Evolutionary conservation across 2,888 invertebrate genomes (phyloP).

Genomic region (Megaustenia siamemsis): DNA sequence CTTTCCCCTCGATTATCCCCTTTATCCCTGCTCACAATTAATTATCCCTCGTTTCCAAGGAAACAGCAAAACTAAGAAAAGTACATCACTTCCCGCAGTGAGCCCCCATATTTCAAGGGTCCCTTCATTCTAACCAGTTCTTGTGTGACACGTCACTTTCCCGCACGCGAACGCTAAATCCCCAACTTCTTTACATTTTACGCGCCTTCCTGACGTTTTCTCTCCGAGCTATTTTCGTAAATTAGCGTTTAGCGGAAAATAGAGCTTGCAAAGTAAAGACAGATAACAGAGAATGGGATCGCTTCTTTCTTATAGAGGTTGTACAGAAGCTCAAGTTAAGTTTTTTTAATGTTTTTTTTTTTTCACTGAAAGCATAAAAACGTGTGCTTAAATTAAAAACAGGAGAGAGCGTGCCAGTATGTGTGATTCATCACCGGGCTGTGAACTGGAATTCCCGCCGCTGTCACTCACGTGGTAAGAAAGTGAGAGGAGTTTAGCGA

Average conservation of each 20-base stretch:
- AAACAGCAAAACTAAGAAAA: not conserved
- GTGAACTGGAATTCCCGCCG: not conserved
- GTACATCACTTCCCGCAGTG: not conserved
- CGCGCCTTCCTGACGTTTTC: slow-evolving; percentile 3
- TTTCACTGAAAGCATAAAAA: not conserved
- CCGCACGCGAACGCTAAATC: slow-evolving; percentile 39
- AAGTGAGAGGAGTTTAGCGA: too few species aligned
- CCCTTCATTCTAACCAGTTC: not conserved
- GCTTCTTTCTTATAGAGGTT: not conserved
- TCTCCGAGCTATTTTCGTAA: not conserved
- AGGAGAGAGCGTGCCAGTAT: not conserved
- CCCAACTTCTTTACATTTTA: not conserved
- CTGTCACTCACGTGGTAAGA: too few species aligned
- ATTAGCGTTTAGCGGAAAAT: not conserved
- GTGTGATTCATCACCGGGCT: not conserved
- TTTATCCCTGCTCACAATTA: not conserved
- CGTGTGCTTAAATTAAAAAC: not conserved
- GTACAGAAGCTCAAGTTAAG: not conserved
- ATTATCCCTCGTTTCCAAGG: slow-evolving; percentile 3
- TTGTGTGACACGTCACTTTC: slow-evolving; percentile 21
- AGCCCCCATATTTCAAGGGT: not conserved
- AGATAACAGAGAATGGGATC: not conserved
- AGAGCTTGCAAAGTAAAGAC: not conserved
- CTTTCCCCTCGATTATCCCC: slow-evolving; percentile 19
- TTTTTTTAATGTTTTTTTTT: too few species aligned